These are phyloP conservation scores for Tetragonisca angustula DNA, from an alignment of 2,888 invertebrate species.

Conservation along the genomic window DNA sequence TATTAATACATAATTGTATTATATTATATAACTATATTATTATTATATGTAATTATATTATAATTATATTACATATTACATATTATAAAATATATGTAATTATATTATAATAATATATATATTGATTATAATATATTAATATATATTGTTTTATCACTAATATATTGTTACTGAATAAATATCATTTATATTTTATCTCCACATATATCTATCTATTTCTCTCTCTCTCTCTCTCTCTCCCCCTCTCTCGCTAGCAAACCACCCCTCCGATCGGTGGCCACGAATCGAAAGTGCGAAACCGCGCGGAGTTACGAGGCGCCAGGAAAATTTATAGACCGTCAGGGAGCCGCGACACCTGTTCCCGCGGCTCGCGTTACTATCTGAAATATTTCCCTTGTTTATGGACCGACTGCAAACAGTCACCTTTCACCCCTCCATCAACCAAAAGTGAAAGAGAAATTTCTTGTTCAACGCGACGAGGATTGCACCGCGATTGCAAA, in stretches of 20 bases:
- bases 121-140: no score
- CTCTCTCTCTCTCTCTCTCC: no score
- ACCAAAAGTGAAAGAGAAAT: neutral
- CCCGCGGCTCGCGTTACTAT: constrained; percentile 27
- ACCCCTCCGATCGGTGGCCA: neutral
- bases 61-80: no score
- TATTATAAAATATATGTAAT: no score
- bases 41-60: no score
- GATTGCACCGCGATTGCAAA: constrained; percentile 14
- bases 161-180: no score
- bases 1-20: no score
- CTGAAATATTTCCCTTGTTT: constrained; percentile 48
- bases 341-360: constrained; percentile 64
- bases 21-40: no score
- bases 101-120: no score
- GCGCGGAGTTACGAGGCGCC: constrained; percentile 60
- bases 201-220: no score
- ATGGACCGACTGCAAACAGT: constrained; percentile 17
- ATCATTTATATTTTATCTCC: no score
- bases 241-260: neutral
- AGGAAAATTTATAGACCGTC: constrained; percentile 65
- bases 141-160: no score
- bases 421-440: neutral
- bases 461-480: neutral
- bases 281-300: constrained; percentile 61